Base-by-base conservation (phyloP, 2,888 invertebrate genomes). In the Helobdella robusta region DNA sequence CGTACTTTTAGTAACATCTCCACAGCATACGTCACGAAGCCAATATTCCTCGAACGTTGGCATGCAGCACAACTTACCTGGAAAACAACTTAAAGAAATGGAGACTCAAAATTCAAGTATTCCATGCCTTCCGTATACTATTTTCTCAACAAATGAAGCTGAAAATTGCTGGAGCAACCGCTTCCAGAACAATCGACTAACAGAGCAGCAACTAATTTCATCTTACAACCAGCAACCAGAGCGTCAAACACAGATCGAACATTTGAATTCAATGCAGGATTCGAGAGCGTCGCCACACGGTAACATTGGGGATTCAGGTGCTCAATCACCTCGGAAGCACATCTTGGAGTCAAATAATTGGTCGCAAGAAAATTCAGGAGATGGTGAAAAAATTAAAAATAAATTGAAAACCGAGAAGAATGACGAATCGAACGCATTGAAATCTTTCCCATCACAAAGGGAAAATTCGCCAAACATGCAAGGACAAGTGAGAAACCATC, bases 311-410 rank as follows among this genome's bases (percentile, higher is more conserved):
- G 56, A 3, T 3, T 56, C 30, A 30, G 32, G 28, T 20, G 56
- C 25, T 25, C 28, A 28, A 2, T 1, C 56, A 30, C 56, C 20
- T 30, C 25, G 56, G n/a, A 28, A n/a, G 4, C n/a, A 30, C 18
- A 28, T 30, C 15, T n/a, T n/a, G 30, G 28, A 56, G 32, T 25
- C 56, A 4, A 56, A 28, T 1, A 56, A 28, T n/a, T 56, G 56
- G 56, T 56, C 56, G 4, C 56, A 56, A 28, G 56, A 56, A 56
- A 56, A 28, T 56, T 30, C n/a, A 4, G 32, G 28, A 56, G 56
- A 56, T 8, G 56, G 56, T 8, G 25, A 25, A 28, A 28, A 56
- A n/a, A 25, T 32, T 6, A n/a, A n/a, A 15, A 40, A 40, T 40
- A 40, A 40, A 40, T 40, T 40, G 11, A 40, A 40, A 15, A 15